phyloP scores from a whole-genome alignment of 2,113 vertebrate genomes.

The Phalacrocorax aristotelis region DNA sequence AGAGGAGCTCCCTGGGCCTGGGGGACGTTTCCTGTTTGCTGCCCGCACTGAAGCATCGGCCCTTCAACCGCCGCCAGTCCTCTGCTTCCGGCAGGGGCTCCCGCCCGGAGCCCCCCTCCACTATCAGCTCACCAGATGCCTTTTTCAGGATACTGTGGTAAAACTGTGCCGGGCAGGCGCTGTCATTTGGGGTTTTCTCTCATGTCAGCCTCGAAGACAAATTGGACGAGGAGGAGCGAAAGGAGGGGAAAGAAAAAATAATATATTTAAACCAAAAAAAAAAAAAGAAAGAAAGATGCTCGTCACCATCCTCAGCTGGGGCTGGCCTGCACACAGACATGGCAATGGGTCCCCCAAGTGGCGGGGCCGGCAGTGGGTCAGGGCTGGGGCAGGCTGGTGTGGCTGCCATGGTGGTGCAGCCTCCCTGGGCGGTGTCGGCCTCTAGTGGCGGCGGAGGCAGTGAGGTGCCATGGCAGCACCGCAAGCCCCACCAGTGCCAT shows the following conservation, averaged over 20 bases:
- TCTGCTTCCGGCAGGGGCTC: slow-evolving; percentile 85
- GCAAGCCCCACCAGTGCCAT: background rate
- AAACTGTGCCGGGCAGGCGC: slow-evolving; percentile 82
- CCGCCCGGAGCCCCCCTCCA: slow-evolving; percentile 73
- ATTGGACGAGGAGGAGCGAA: slow-evolving; percentile 71
- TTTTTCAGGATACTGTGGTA: slow-evolving; percentile 95
- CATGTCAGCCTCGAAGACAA: slow-evolving; percentile 87
- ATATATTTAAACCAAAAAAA: background rate
- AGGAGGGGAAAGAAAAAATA: background rate
- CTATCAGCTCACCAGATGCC: slow-evolving; percentile 90
- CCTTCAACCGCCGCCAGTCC: slow-evolving; percentile 81
- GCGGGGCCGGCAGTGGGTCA: fast-evolving
- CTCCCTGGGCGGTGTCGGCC: background rate
- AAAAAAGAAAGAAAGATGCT: slow-evolving; percentile 13
- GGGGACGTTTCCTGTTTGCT: slow-evolving; percentile 77
- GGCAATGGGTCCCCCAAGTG: slow-evolving; percentile 46
- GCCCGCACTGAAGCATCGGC: slow-evolving; percentile 64
- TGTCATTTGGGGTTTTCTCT: slow-evolving; percentile 85
- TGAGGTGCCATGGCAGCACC: background rate
- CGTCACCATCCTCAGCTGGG: background rate
- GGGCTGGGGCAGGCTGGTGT: background rate
- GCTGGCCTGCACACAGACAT: fast-evolving
- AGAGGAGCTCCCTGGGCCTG: slow-evolving; percentile 4
- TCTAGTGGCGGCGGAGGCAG: background rate
- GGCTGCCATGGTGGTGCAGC: background rate